phyloP scores from a whole-genome alignment of 2,888 invertebrate species.

The Spicauda simplicius region DNA sequence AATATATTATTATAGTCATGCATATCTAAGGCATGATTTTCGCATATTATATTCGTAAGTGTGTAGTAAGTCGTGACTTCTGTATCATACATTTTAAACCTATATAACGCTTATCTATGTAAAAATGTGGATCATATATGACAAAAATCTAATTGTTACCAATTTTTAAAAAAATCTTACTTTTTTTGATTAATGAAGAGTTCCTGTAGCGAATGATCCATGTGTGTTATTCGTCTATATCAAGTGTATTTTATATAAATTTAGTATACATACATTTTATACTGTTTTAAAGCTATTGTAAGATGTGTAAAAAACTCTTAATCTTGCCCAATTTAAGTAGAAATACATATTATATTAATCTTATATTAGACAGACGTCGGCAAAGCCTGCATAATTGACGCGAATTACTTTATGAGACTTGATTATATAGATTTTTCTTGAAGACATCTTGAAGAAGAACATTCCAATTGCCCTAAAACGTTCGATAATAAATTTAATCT shows the following conservation, averaged over 20 bases:
- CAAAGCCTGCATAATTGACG: background rate
- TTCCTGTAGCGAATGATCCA: conserved; percentile 16
- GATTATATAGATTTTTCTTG: no score
- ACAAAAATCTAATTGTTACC: no score
- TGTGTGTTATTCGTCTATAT: conserved; percentile 1
- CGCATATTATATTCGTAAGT: conserved; percentile 1
- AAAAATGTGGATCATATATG: no score
- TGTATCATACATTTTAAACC: background rate
- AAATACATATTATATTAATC: background rate
- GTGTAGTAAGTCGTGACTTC: background rate
- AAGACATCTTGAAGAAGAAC: no score
- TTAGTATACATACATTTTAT: conserved; percentile 4
- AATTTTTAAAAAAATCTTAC: no score
- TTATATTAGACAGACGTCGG: background rate
- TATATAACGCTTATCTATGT: no score
- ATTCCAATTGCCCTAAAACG: no score
- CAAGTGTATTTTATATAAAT: conserved; percentile 13
- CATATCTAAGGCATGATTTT: conserved; percentile 7
- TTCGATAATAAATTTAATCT: no score
- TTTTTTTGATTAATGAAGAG: background rate
- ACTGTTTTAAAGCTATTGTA: conserved; percentile 9
- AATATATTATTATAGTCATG: conserved; percentile 1
- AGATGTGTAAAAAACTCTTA: conserved; percentile 12
- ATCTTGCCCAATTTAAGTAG: conserved; percentile 24
- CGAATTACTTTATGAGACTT: background rate